A percentile compares a stretch with the other conserved stretches of the same genome.
These are phyloP conservation scores for Dendrophyllia cribrosa DNA, from an alignment of 64 coral and sea anemone species.

Conservation along the genomic window DNA sequence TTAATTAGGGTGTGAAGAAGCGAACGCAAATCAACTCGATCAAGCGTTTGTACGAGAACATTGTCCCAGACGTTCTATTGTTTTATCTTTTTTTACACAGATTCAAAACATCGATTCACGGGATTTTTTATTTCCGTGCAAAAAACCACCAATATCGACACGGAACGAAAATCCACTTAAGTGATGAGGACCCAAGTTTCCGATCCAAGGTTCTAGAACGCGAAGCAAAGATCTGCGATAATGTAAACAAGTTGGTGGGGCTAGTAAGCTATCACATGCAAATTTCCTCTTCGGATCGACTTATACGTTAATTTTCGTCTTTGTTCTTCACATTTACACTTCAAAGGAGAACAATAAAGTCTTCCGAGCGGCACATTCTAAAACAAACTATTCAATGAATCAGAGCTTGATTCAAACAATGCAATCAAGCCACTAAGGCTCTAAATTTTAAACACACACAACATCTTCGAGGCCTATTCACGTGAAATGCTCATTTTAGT, in stretches of 20 bases:
- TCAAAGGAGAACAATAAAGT: slow-evolving; percentile 30
- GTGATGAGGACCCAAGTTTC: too few species aligned
- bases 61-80: too few species aligned
- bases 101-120: too few species aligned
- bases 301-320: slow-evolving; percentile 45
- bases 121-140: too few species aligned
- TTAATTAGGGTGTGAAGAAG: too few species aligned
- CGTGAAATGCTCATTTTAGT: slow-evolving; percentile 28
- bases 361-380: slow-evolving; percentile 34
- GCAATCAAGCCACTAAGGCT: neutral
- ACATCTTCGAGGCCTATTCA: neutral
- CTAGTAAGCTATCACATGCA: slow-evolving; percentile 6
- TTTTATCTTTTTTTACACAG: too few species aligned
- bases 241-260: slow-evolving; percentile 27
- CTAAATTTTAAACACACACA: slow-evolving; percentile 44
- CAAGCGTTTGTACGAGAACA: too few species aligned
- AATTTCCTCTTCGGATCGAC: slow-evolving; percentile 30
- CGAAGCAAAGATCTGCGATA: neutral
- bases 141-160: too few species aligned
- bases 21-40: too few species aligned
- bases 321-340: slow-evolving; percentile 43
- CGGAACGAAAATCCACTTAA: too few species aligned
- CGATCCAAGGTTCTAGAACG: neutral
- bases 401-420: slow-evolving; percentile 13
- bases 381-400: slow-evolving; percentile 40